phyloP scores from a whole-genome alignment of 2,888 invertebrate genomes.

The Drepanosiphum platanoidis region DNA sequence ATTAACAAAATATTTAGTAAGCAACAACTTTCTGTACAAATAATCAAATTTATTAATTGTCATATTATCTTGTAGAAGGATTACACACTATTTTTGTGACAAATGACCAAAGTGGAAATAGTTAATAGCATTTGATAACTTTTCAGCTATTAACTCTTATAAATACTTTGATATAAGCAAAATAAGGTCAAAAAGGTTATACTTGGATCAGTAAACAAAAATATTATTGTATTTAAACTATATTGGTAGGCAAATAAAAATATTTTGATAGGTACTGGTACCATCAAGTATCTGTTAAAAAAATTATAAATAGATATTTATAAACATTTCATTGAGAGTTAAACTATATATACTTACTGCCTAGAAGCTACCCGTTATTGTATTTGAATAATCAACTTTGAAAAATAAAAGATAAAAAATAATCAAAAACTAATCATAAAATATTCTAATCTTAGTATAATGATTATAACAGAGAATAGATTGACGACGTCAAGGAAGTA shows the following conservation, averaged over 20 bases:
- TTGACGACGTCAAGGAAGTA: too few species aligned
- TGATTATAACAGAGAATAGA: too few species aligned
- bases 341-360: neutral
- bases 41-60: constrained; percentile 74
- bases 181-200: constrained; percentile 50
- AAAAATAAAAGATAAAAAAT: too few species aligned
- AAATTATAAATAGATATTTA: neutral
- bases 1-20: constrained; percentile 92
- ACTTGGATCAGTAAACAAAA: constrained; percentile 34
- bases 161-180: constrained; percentile 9
- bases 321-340: neutral
- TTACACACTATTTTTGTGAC: neutral
- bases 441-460: too few species aligned
- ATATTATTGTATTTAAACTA: neutral
- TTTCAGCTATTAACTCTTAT: neutral
- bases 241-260: neutral
- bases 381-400: too few species aligned
- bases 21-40: constrained; percentile 84
- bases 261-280: neutral
- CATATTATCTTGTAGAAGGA: constrained; percentile 64
- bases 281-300: neutral
- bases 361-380: too few species aligned
- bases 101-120: neutral
- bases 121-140: neutral
- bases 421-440: too few species aligned